These are phyloP conservation scores for Lethrus apterus DNA, from an alignment of 1,140 invertebrate genomes.

Conservation along the genomic window DNA sequence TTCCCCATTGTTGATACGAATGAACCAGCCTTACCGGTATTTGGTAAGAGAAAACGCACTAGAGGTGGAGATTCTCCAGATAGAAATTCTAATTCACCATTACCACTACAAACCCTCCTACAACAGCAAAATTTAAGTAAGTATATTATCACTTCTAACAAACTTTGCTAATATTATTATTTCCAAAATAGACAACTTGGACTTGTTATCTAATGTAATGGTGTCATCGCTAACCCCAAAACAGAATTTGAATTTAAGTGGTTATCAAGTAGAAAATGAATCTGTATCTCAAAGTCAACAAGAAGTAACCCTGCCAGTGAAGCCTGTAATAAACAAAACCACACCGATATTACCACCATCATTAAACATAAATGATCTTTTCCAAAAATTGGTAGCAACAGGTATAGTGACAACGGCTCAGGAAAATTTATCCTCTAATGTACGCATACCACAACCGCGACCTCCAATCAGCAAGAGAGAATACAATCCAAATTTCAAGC, in stretches of 20 bases:
- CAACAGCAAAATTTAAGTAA: conserved; percentile 32
- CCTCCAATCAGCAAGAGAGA: conserved; percentile 18
- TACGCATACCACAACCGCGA: conserved; percentile 6
- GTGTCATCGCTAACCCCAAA: conserved; percentile 52
- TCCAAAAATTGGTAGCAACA: conserved; percentile 72
- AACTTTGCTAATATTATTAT: conserved; percentile 3
- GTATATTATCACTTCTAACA: too few species aligned
- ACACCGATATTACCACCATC: conserved; percentile 24
- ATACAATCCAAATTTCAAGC: conserved; percentile 42
- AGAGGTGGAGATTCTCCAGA: conserved; percentile 27
- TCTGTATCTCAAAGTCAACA: conserved; percentile 31
- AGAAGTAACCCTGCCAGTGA: conserved; percentile 33
- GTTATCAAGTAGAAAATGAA: conserved; percentile 47
- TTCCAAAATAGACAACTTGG: conserved; percentile 40
- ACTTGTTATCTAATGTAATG: conserved; percentile 57
- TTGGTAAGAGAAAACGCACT: conserved; percentile 14
- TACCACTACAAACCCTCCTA: conserved; percentile 28
- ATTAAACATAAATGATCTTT: conserved; percentile 72
- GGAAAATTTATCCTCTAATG: conserved; percentile 8
- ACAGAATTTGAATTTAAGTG: conserved; percentile 33
- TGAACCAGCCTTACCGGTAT: conserved; percentile 25
- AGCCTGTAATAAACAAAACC: conserved; percentile 29
- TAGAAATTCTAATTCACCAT: conserved; percentile 33
- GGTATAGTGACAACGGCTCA: conserved; percentile 62
- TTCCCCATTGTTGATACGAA: conserved; percentile 11